phyloP scores from a whole-genome alignment of 2,888 invertebrate species.

The Agrotis puta region DNA sequence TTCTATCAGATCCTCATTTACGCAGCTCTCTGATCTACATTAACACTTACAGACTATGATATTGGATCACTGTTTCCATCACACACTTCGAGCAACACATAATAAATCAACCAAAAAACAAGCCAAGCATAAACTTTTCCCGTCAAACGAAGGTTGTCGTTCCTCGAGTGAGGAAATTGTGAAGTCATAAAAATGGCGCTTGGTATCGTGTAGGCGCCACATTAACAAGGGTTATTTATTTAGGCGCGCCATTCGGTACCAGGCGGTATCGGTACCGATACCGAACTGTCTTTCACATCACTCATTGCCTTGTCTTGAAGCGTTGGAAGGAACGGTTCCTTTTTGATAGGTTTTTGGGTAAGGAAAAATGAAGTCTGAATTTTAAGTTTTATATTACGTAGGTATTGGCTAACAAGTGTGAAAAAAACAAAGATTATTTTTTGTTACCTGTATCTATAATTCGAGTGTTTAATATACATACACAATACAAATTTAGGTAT shows the following conservation, averaged over 20 bases:
- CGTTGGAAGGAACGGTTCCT: constrained; percentile 39
- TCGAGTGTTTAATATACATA: neutral
- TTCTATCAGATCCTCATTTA: neutral
- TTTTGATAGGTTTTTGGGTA: constrained; percentile 53
- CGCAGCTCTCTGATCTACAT: too few relatives aligned
- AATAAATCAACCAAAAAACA: constrained; percentile 41
- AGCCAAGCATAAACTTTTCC: constrained; percentile 44
- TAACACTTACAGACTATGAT: neutral
- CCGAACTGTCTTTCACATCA: constrained; percentile 67
- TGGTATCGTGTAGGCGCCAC: constrained; percentile 81
- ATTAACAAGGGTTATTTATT: constrained; percentile 90
- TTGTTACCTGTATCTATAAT: too few relatives aligned
- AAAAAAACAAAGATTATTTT: too few relatives aligned
- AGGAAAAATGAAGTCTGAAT: constrained; percentile 21
- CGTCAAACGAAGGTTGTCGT: constrained; percentile 65
- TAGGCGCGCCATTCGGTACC: constrained; percentile 79
- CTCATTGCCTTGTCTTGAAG: constrained; percentile 70
- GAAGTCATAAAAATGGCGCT: constrained; percentile 80
- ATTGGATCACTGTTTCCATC: neutral
- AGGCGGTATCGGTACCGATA: constrained; percentile 70
- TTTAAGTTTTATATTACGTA: constrained; percentile 6
- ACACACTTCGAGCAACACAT: constrained; percentile 17
- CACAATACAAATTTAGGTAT: neutral
- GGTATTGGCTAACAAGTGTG: neutral
- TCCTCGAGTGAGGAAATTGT: constrained; percentile 78